These are phyloP conservation scores for Hemicentrotus pulcherrimus DNA, from an alignment of 35 echinoderm and acorn worm genomes.

Conservation along the genomic window DNA sequence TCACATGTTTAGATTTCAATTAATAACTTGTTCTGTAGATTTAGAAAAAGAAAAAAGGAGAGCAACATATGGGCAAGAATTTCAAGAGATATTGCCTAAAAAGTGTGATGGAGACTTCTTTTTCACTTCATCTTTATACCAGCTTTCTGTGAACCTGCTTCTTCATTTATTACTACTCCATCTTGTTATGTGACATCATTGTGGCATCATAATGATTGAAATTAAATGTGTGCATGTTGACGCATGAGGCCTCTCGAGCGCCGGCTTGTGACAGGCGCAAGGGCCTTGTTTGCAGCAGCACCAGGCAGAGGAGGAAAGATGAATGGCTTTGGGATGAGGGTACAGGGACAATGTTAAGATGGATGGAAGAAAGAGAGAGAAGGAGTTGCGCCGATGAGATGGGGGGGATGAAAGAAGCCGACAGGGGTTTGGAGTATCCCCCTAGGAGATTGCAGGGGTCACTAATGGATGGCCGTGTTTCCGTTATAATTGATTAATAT, in stretches of 20 bases:
- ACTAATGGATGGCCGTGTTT: not conserved
- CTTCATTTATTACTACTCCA: not conserved
- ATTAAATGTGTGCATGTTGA: conserved; percentile 19
- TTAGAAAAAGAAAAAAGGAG: too few species aligned
- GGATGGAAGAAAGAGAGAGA: not conserved
- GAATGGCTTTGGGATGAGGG: not conserved
- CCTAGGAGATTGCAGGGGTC: too few species aligned
- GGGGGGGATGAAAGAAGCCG: not conserved
- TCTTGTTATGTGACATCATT: not conserved
- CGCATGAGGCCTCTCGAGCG: not conserved
- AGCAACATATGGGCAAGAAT: not conserved
- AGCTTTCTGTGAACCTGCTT: not conserved
- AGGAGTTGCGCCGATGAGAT: not conserved
- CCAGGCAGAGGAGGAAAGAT: not conserved
- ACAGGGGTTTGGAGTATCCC: not conserved
- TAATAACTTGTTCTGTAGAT: too few species aligned
- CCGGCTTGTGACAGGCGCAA: not conserved
- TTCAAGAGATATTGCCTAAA: not conserved
- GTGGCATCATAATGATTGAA: not conserved
- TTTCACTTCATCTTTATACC: not conserved
- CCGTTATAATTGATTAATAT: not conserved
- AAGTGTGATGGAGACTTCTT: not conserved
- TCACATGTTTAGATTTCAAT: not conserved
- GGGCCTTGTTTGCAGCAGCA: not conserved
- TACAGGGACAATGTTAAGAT: not conserved